A percentile compares a stretch with the other conserved stretches of the same genome.
These are phyloP conservation scores for Cephalopholis sonnerati DNA, from an alignment of 2,113 vertebrate genomes.

Conservation along the genomic window DNA sequence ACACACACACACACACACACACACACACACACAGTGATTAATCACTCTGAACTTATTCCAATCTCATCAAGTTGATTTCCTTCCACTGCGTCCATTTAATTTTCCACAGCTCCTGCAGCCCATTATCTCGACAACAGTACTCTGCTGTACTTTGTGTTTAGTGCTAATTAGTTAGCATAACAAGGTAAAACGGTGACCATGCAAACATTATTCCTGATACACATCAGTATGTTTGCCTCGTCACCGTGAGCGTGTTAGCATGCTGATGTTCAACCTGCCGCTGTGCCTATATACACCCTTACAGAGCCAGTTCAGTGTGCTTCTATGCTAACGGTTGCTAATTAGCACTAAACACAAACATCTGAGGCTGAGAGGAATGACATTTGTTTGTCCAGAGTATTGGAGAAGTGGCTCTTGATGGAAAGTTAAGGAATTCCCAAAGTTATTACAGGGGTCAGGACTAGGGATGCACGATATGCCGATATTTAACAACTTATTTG, in stretches of 20 bases:
- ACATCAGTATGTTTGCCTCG: neutral
- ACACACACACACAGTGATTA: constrained; percentile 30
- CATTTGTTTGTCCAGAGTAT: neutral
- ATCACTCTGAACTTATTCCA: constrained; percentile 37
- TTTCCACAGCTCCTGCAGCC: constrained; percentile 21
- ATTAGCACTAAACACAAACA: neutral
- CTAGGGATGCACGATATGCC: too few species aligned
- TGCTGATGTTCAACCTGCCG: neutral
- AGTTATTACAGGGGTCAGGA: neutral
- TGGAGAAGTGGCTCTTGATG: neutral
- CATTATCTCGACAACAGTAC: neutral
- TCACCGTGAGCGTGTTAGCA: neutral
- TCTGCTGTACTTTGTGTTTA: neutral
- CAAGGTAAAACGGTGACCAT: neutral
- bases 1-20: constrained; percentile 14
- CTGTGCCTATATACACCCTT: neutral
- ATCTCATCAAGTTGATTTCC: constrained; percentile 62
- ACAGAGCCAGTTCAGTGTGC: neutral
- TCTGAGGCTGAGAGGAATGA: neutral
- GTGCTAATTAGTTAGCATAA: neutral
- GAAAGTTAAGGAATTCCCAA: neutral
- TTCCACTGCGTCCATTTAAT: constrained; percentile 46
- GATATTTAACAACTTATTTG: too few species aligned
- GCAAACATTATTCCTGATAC: too few species aligned
- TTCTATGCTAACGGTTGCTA: neutral